phyloP scores from a whole-genome alignment of 2,888 invertebrate genomes.

The Galeruca laticollis region DNA sequence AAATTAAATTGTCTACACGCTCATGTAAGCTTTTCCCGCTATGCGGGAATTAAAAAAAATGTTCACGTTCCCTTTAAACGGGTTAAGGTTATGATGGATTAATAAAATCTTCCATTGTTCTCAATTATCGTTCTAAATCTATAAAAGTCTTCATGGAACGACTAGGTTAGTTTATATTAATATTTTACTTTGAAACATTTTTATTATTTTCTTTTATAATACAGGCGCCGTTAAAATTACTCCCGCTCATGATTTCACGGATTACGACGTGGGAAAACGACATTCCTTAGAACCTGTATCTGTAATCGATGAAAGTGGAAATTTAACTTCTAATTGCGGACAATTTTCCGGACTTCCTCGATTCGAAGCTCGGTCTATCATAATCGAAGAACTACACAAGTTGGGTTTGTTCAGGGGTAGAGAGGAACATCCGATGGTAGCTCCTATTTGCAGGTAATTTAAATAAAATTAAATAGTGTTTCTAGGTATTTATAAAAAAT shows the following conservation, averaged over 20 bases:
- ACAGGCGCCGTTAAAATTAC: constrained; percentile 97
- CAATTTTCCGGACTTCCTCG: constrained; percentile 85
- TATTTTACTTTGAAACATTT: too few species aligned
- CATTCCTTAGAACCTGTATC: constrained; percentile 89
- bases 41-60: too few species aligned
- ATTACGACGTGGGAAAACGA: constrained; percentile 94
- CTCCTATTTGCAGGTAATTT: constrained; percentile 81
- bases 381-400: constrained; percentile 81
- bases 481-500: constrained; percentile 10
- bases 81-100: too few species aligned
- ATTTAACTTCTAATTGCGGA: constrained; percentile 84
- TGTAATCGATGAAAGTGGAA: constrained; percentile 93
- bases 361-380: constrained; percentile 87
- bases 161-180: too few species aligned
- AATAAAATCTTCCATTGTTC: too few species aligned
- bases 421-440: constrained; percentile 94
- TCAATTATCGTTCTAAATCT: too few species aligned
- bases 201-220: too few species aligned
- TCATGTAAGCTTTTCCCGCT: too few species aligned
- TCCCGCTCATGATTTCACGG: constrained; percentile 96
- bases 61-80: too few species aligned
- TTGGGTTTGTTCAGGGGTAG: constrained; percentile 69
- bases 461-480: background rate
- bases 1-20: too few species aligned
- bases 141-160: too few species aligned